Conservation (phyloP, 2,113 vertebrate species). For the Erythrocercus mccallii region DNA sequence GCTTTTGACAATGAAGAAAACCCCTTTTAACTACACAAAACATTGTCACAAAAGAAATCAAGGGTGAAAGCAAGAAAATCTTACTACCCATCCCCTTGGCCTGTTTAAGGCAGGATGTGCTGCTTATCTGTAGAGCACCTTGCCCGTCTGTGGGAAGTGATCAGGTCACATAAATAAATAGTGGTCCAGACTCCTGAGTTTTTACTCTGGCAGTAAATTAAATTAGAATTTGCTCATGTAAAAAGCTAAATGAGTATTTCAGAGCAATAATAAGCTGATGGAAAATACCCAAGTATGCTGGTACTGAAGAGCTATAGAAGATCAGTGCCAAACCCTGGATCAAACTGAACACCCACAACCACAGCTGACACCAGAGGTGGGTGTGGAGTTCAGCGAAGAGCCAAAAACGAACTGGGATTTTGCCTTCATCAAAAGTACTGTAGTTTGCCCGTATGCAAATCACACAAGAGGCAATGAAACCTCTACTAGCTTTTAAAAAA, state of each 20-base stretch:
- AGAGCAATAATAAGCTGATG: background rate
- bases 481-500: background rate
- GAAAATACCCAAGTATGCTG: background rate
- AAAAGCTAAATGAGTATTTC: background rate
- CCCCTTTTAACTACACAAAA: background rate
- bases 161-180: slow-evolving; percentile 2
- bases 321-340: background rate
- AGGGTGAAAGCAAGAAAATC: background rate
- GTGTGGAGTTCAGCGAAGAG: background rate
- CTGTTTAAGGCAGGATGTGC: background rate
- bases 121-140: background rate
- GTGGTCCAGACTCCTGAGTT: background rate
- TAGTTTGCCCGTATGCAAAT: background rate
- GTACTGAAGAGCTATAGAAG: background rate
- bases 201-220: background rate
- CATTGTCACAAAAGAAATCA: background rate
- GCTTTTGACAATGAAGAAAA: background rate
- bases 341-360: background rate
- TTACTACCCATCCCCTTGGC: background rate
- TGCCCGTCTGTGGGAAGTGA: background rate
- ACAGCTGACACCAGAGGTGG: background rate
- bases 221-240: background rate
- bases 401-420: background rate
- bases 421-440: background rate
- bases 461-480: background rate